Base-by-base conservation (phyloP, 2,888 invertebrate species). In the Doris montereyensis region DNA sequence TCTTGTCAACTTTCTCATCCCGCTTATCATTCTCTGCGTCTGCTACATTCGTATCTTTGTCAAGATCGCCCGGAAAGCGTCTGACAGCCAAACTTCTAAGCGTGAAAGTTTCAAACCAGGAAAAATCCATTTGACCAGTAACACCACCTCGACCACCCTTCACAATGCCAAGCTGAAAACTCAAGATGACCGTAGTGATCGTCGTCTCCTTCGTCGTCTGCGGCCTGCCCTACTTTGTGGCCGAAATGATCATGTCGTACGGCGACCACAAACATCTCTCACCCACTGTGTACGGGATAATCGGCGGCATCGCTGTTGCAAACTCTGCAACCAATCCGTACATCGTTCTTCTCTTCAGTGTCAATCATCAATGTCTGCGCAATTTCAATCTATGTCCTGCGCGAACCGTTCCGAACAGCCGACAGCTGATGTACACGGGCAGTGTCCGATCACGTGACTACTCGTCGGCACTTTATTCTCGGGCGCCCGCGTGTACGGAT, bases 141-240 rank as follows among this genome's bases (percentile, higher is more conserved):
- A 76, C 72, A 89, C 90, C 1, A 86, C 85, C 13, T 89, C 89
- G 10, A 86, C 84, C 30, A 89, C 91, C 0, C 85, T 91, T 28
- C 89, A 90, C 13, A 88, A 86, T 76, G 91, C 91, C 5, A 91
- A 90, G 83, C 86, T 89, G 17, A 91, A 91, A 81, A 91, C 91
- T 91, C 34, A 91, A 89, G 82, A 91, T 91, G 91, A 90, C 91
- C 3, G 83, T 91, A 41, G 90, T 91, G 4, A 90, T 91, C n/a
- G 89, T 90, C 4, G 73, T 85, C 1, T 85, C 87, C n/a, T 92
- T 89, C 83, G 85, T 90, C 71, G 74, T 89, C n/a, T 90, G 89
- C 82, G 87, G 88, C 2, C 75, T 13, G 85, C 87, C 30, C 26
- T 78, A 78, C 73, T 88, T 89, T 77, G 82, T 90, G 21, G 86